phyloP scores from a whole-genome alignment of 2,888 invertebrate species.

The Aphodius granarius region DNA sequence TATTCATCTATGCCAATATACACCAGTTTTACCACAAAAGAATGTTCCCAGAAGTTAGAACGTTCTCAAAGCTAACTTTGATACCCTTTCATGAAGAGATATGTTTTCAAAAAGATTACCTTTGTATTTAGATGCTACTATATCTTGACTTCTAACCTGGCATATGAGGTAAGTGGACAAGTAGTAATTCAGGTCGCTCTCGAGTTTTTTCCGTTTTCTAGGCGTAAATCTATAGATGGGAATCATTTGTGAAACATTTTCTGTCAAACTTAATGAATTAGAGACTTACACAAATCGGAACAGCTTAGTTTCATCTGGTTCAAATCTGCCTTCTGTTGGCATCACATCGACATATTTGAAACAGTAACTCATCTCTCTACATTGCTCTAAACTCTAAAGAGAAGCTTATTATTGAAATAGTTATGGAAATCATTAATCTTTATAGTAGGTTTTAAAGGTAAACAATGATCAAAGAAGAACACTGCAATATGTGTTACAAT shows the following conservation, averaged over 20 bases:
- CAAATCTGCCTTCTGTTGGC: constrained; percentile 23
- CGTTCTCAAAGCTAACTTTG: too few species aligned
- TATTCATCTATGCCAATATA: too few species aligned
- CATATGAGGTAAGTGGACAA: constrained; percentile 55
- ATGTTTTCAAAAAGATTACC: not conserved
- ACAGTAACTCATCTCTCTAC: not conserved
- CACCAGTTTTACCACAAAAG: too few species aligned
- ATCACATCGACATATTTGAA: constrained; percentile 17
- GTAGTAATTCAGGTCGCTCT: constrained; percentile 49
- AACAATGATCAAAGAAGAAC: too few species aligned
- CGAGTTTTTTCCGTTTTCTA: constrained; percentile 46
- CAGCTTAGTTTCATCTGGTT: constrained; percentile 25
- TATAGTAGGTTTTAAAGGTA: too few species aligned
- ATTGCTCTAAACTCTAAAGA: constrained; percentile 33
- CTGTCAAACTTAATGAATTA: not conserved
- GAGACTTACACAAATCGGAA: constrained; percentile 27
- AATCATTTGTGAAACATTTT: not conserved
- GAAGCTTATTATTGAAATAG: too few species aligned
- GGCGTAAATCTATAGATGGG: not conserved
- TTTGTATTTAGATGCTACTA: not conserved
- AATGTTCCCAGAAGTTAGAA: too few species aligned
- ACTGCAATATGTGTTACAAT: too few species aligned
- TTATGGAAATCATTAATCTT: too few species aligned
- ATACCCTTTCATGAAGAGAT: too few species aligned
- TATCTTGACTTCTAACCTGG: constrained; percentile 15